Conservation (phyloP, 2,888 invertebrate genomes). For the Andrena camellia region DNA sequence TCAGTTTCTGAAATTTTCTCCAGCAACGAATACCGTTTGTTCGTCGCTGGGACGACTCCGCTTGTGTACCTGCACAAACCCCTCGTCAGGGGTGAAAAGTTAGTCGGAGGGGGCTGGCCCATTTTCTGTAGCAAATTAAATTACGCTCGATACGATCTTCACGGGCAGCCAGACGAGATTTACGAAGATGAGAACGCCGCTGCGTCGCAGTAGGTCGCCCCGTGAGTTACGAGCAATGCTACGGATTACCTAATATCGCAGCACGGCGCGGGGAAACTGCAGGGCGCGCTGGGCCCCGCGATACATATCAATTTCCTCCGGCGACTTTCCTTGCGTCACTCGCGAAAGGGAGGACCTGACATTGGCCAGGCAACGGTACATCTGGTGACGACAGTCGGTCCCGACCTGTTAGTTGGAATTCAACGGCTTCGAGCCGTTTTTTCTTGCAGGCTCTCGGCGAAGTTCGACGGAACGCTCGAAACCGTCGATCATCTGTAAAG, state of each 20-base stretch:
- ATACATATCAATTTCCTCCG: conserved; percentile 52
- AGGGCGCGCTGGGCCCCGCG: conserved; percentile 28
- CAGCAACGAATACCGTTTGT: not conserved
- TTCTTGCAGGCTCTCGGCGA: not conserved
- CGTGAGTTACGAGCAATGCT: conserved; percentile 40
- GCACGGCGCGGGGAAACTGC: conserved; percentile 38
- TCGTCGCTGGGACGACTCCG: not conserved
- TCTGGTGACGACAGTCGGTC: conserved; percentile 2
- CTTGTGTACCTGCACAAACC: not conserved
- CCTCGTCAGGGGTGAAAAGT: not conserved
- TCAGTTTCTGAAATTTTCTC: not conserved
- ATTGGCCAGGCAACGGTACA: conserved; percentile 2
- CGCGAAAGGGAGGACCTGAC: not conserved
- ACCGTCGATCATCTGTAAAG: conserved; percentile 4
- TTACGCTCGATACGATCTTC: conserved; percentile 46
- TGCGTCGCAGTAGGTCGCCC: not conserved
- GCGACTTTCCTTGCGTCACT: conserved; percentile 9
- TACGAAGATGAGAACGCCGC: conserved; percentile 44
- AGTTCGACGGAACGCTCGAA: not conserved
- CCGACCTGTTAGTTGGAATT: conserved; percentile 18
- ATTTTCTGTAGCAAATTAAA: conserved; percentile 42
- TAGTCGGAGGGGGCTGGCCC: not conserved
- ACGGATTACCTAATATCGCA: conserved; percentile 43
- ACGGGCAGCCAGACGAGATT: conserved; percentile 37
- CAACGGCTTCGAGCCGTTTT: conserved; percentile 3